phyloP scores from a whole-genome alignment of 2,888 invertebrate genomes.

The Abrostola triplasia region DNA sequence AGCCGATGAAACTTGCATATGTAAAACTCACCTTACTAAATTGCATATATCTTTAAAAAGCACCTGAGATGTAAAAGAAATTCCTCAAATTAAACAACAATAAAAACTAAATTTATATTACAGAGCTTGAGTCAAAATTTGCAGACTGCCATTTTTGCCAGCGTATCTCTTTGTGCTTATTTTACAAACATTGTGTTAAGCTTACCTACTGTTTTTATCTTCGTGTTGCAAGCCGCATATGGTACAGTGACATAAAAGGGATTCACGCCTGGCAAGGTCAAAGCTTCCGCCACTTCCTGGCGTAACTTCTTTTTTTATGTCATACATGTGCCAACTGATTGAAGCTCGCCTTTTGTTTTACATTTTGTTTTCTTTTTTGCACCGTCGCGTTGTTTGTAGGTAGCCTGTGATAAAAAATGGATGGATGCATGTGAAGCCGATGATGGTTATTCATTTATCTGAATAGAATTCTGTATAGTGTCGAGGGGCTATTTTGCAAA shows the following conservation, averaged over 20 bases:
- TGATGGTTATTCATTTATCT: too few relatives aligned
- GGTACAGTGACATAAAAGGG: slow-evolving; percentile 46
- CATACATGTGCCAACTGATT: slow-evolving; percentile 32
- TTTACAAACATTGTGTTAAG: neutral
- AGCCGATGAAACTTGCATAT: too few relatives aligned
- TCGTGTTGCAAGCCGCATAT: slow-evolving; percentile 21
- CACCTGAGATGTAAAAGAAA: too few relatives aligned
- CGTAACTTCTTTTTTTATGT: slow-evolving; percentile 33
- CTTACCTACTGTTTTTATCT: slow-evolving; percentile 4
- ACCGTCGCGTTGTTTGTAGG: slow-evolving; percentile 6
- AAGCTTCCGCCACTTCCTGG: slow-evolving; percentile 60
- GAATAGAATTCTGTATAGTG: too few relatives aligned
- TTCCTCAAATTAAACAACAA: too few relatives aligned
- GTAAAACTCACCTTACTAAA: too few relatives aligned
- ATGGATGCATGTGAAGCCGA: too few relatives aligned
- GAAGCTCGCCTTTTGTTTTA: slow-evolving; percentile 27
- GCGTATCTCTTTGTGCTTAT: neutral
- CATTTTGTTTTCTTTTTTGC: slow-evolving; percentile 4
- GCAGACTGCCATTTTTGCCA: too few relatives aligned
- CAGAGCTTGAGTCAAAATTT: too few relatives aligned
- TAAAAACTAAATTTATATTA: too few relatives aligned
- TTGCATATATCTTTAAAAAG: too few relatives aligned
- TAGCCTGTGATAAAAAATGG: neutral
- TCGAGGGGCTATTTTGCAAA: too few relatives aligned
- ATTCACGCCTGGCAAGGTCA: slow-evolving; percentile 61